Conservation (phyloP, 2,888 invertebrate genomes). For the Aleiodes leptofemur region DNA sequence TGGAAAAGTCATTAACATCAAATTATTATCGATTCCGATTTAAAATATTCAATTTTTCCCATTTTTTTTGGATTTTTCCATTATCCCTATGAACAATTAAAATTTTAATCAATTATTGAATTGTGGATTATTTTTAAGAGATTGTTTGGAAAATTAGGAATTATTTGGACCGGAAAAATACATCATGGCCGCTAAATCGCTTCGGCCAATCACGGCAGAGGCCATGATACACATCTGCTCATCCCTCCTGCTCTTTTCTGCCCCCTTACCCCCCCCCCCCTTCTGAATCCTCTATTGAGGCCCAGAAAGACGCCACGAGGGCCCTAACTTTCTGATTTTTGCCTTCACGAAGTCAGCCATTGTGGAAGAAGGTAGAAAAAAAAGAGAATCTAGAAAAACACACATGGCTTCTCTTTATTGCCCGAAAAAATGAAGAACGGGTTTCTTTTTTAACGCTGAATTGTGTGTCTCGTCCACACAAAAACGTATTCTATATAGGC, state of each 20-base stretch:
- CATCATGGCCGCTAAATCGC: conserved; percentile 69
- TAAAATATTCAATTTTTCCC: too few species aligned
- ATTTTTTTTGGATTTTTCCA: too few species aligned
- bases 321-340: conserved; percentile 75
- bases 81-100: too few species aligned
- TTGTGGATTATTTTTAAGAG: background rate
- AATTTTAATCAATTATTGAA: too few species aligned
- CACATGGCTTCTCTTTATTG: background rate
- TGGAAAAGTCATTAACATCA: too few species aligned
- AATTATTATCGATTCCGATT: too few species aligned
- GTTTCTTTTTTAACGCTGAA: background rate
- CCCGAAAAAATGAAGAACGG: conserved; percentile 1
- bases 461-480: background rate
- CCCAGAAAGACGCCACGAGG: conserved; percentile 59
- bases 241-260: conserved; percentile 61
- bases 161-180: conserved; percentile 70
- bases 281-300: conserved; percentile 8
- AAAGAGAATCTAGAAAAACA: conserved; percentile 1
- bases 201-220: conserved; percentile 67
- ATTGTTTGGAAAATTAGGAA: background rate
- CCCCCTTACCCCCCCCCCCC: conserved; percentile 52
- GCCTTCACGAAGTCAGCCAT: conserved; percentile 75
- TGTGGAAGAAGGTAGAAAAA: conserved; percentile 63
- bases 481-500: background rate
- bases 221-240: conserved; percentile 70